Evolutionary conservation across 2,888 invertebrate species (phyloP).

Genomic region (Blera fallax): DNA sequence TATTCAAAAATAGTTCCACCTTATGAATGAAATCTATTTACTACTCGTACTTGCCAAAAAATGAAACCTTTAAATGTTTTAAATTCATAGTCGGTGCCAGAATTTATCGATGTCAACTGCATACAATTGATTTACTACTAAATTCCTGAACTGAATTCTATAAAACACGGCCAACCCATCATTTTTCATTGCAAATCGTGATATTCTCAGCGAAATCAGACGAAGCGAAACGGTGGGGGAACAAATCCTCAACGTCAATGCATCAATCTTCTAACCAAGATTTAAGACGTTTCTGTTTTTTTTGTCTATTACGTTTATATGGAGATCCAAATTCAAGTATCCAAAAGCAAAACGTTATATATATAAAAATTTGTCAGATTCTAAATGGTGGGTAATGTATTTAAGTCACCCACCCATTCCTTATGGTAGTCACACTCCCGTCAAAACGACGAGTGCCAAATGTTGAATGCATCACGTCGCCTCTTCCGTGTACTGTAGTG

Average conservation of each 20-base stretch:
- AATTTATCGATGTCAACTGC: not conserved
- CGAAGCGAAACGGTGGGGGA: not conserved
- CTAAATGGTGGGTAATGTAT: not conserved
- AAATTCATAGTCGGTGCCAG: conserved; percentile 8
- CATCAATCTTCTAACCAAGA: conserved; percentile 4
- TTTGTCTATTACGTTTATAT: not conserved
- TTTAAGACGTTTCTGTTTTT: not conserved
- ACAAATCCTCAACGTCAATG: conserved; percentile 1
- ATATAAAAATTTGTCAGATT: conserved; percentile 21
- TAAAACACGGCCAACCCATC: not conserved
- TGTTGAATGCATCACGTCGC: conserved; percentile 33
- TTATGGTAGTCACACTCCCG: not conserved
- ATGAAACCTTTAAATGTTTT: not conserved
- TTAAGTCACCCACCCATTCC: not conserved
- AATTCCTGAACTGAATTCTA: conserved; percentile 7
- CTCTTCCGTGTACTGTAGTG: conserved; percentile 3
- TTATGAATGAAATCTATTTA: not conserved
- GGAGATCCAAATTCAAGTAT: not conserved
- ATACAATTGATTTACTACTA: not conserved
- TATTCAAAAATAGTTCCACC: too few species aligned
- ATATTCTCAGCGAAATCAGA: not conserved
- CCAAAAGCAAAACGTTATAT: not conserved
- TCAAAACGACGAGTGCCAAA: conserved; percentile 28
- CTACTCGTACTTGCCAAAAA: not conserved
- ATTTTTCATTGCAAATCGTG: conserved; percentile 2